Evolutionary conservation across 1,140 invertebrate species (phyloP).

Genomic region (Drosophila baimaii): DNA sequence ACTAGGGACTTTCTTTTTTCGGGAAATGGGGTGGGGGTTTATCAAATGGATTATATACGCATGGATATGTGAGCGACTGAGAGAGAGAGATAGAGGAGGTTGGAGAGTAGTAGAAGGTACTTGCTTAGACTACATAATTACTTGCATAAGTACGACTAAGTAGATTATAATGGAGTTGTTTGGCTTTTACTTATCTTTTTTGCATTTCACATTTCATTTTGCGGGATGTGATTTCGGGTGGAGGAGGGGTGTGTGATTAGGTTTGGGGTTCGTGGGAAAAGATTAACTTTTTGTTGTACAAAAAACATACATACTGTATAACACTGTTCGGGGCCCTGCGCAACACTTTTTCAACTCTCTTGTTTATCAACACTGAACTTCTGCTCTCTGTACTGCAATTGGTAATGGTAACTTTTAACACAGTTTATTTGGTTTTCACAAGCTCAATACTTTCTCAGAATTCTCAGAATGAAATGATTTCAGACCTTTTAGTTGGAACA

Average conservation of each 20-base stretch:
- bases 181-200: slow-evolving; percentile 76
- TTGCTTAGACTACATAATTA: slow-evolving; percentile 79
- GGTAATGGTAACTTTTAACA: slow-evolving; percentile 77
- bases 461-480: slow-evolving; percentile 14
- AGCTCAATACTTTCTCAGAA: slow-evolving; percentile 19
- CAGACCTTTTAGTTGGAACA: slow-evolving; percentile 13
- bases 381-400: slow-evolving; percentile 73
- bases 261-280: slow-evolving; percentile 37
- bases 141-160: slow-evolving; percentile 70
- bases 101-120: slow-evolving; percentile 52
- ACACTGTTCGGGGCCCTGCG: slow-evolving; percentile 62
- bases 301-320: slow-evolving; percentile 74
- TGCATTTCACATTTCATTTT: slow-evolving; percentile 41
- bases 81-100: slow-evolving; percentile 19
- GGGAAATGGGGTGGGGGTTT: slow-evolving; percentile 36
- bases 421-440: slow-evolving; percentile 33
- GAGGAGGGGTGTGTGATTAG: slow-evolving; percentile 23
- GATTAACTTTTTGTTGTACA: slow-evolving; percentile 67
- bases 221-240: slow-evolving; percentile 21
- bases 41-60: slow-evolving; percentile 54
- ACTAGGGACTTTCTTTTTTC: slow-evolving; percentile 54
- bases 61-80: slow-evolving; percentile 33
- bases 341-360: slow-evolving; percentile 61
- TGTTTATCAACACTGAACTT: slow-evolving; percentile 73
- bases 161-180: slow-evolving; percentile 69